Evolutionary conservation across 2,888 invertebrate species (phyloP).

Genomic region (Cremastinae sp.): DNA sequence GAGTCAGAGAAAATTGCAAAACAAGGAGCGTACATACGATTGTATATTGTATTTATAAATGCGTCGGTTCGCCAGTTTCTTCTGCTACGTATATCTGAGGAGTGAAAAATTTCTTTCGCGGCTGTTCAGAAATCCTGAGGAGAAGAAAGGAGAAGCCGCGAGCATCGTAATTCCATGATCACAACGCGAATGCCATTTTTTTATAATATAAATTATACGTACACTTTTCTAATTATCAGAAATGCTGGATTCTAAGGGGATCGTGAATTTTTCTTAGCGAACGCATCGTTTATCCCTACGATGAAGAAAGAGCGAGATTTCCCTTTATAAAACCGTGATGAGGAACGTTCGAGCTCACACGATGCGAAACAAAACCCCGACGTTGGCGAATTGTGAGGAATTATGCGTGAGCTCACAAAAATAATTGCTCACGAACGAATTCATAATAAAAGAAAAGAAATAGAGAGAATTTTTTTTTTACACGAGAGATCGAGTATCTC

Average conservation of each 20-base stretch:
- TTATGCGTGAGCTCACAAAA: slow-evolving; percentile 55
- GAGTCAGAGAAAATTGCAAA: no score
- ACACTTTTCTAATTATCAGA: slow-evolving; percentile 50
- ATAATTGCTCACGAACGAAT: slow-evolving; percentile 54
- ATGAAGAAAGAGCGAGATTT: neutral
- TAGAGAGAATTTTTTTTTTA: no score
- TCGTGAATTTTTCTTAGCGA: slow-evolving; percentile 8
- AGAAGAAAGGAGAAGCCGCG: slow-evolving; percentile 30
- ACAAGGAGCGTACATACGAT: no score
- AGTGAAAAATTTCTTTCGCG: slow-evolving; percentile 24
- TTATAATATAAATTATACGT: slow-evolving; percentile 11
- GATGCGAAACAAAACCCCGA: slow-evolving; percentile 47
- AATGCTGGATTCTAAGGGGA: slow-evolving; percentile 41
- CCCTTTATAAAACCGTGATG: slow-evolving; percentile 7
- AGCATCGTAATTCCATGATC: slow-evolving; percentile 8
- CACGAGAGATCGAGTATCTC: no score
- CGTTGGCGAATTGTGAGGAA: slow-evolving; percentile 32
- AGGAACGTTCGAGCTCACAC: slow-evolving; percentile 28
- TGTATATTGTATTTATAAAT: neutral
- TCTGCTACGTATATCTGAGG: neutral
- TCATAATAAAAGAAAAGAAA: slow-evolving; percentile 21
- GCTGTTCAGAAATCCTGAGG: slow-evolving; percentile 15
- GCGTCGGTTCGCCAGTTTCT: slow-evolving; percentile 12
- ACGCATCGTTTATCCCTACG: slow-evolving; percentile 16
- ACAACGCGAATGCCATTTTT: slow-evolving; percentile 24